Base-by-base conservation (phyloP, 2,113 vertebrate genomes). In the Grus americana region DNA sequence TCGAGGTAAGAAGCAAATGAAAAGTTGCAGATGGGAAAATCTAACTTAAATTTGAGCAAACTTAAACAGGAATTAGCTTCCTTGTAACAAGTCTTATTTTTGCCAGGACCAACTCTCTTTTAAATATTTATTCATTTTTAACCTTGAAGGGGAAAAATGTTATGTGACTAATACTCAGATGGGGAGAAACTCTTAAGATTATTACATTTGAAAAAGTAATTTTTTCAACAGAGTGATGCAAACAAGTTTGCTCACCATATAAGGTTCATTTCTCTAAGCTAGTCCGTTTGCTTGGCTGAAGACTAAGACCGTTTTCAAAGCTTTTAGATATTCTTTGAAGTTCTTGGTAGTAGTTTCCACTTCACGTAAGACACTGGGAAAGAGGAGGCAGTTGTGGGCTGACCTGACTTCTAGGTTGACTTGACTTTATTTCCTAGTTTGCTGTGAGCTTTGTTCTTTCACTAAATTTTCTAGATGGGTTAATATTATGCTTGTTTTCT, bases 51-150 rank as follows among this genome's bases (percentile, higher is more conserved):
- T 93, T 84, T 55, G 36, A 86, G 38, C 73, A 83, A 81, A 72
- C 49, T 92, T 86, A 92, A 93, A 86, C 82, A 84, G 81, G 75
- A 90, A 66, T 95, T 79, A 73, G 18, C 36, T 89, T 87, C 42
- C 63, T 93, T 81, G 18, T 74, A 58, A 86, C 54, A 50, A 93
- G 90, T 96, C 91, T 95, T 92, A 88, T n/a, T 91, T 68, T 93
- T 93, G 26, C 74, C 85, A 65, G 84, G 63, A 90, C 84, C 90
- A 78, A 94, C 73, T 91, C 63, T 91, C 76, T 55, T 79, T 68
- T 81, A 73, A 62, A 90, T 94, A 80, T 91, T 94, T 96, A 89
- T 73, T 95, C 42, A 55, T 86, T 94, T 96, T 81, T 93, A 93
- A 40, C 73, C 74, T 85, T 34, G 57, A 89, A 86, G 73, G 36